These are phyloP conservation scores for Florisuga fusca DNA, from an alignment of 2,797 vertebrate genomes.

Conservation along the genomic window DNA sequence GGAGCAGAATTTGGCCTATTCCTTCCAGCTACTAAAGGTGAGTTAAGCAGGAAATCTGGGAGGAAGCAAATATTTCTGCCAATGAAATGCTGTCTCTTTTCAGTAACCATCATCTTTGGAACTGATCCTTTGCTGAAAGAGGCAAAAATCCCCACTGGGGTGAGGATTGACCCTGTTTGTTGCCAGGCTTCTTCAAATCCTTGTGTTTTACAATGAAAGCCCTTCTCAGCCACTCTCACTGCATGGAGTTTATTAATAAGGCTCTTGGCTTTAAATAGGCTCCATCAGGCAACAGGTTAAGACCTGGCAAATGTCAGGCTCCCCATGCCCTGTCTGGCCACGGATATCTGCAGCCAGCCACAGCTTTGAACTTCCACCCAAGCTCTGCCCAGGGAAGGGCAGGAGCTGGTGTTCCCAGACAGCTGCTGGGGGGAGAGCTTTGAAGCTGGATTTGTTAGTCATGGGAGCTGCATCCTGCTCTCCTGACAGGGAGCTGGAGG, in stretches of 20 bases:
- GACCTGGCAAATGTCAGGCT: background rate
- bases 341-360: background rate
- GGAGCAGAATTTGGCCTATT: background rate
- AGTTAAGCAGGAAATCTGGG: background rate
- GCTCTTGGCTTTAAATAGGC: background rate
- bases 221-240: accelerated
- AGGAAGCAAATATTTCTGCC: background rate
- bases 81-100: background rate
- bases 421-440: background rate
- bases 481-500: background rate
- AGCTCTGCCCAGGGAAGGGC: background rate
- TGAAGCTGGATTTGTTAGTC: background rate
- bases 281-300: background rate
- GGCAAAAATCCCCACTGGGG: background rate
- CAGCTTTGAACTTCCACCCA: background rate
- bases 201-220: background rate
- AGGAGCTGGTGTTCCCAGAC: background rate
- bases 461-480: accelerated
- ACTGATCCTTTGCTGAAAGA: background rate
- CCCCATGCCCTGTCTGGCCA: background rate
- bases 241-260: background rate
- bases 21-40: background rate
- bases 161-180: background rate
- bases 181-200: background rate
- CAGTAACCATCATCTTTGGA: background rate